Evolutionary conservation across 2,888 invertebrate genomes (phyloP).

Genomic region (Antheraea assamensis): DNA sequence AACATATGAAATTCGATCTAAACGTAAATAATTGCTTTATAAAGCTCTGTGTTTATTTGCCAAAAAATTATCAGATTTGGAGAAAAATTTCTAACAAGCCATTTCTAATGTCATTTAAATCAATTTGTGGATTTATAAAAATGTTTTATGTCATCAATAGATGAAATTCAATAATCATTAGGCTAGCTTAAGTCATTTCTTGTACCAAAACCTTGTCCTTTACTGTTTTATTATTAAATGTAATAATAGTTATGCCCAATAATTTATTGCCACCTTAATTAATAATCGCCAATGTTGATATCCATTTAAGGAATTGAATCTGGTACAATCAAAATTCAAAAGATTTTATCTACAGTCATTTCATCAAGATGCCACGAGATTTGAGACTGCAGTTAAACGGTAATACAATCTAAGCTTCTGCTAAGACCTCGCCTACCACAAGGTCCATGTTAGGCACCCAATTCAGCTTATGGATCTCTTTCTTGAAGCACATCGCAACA

Average conservation of each 20-base stretch:
- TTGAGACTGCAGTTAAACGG: not conserved
- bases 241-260: not conserved
- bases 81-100: not conserved
- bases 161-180: not conserved
- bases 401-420: slow-evolving; percentile 41
- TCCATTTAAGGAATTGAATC: not conserved
- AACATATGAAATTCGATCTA: not conserved
- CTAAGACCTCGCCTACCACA: slow-evolving; percentile 49
- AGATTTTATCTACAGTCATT: not conserved
- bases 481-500: slow-evolving; percentile 57
- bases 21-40: not conserved
- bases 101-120: not conserved
- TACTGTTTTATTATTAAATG: not conserved
- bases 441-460: slow-evolving; percentile 59
- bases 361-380: not conserved
- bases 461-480: slow-evolving; percentile 56
- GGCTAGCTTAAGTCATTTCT: not conserved
- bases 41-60: not conserved
- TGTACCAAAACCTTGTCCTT: not conserved
- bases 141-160: not conserved
- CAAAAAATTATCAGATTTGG: not conserved
- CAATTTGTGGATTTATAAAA: not conserved
- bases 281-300: not conserved
- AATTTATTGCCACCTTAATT: not conserved
- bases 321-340: not conserved